Conservation (phyloP, 2,797 vertebrate genomes). For the Sebastes minor region DNA sequence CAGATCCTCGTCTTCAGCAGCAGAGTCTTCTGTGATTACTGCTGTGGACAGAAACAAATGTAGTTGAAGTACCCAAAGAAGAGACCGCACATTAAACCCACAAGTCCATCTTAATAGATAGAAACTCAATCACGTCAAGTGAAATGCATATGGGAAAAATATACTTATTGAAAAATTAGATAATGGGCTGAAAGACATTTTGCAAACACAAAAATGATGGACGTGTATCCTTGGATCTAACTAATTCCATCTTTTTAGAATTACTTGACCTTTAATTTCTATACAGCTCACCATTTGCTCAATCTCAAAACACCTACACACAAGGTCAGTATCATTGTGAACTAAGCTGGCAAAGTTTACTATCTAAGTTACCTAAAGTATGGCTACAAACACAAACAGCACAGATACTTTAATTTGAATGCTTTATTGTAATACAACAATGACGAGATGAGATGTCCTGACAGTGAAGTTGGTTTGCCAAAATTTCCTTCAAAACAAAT, state of each 20-base stretch:
- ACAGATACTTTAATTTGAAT: neutral
- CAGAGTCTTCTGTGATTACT: neutral
- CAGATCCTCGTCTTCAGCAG: neutral
- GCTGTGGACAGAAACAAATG: constrained; percentile 31
- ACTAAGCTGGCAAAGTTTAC: neutral
- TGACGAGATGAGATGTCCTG: neutral
- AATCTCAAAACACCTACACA: neutral
- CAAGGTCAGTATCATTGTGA: neutral
- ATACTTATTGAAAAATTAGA: neutral
- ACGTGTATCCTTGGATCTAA: neutral
- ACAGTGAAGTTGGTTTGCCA: neutral
- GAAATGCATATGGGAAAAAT: neutral
- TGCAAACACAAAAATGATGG: neutral
- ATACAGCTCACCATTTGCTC: neutral
- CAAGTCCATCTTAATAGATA: neutral
- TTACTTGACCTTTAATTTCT: constrained; percentile 6
- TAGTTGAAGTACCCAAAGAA: neutral
- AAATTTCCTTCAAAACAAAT: neutral
- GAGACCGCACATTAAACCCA: neutral
- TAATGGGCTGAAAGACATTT: neutral
- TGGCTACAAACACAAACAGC: neutral
- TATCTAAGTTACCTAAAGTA: neutral
- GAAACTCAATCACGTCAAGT: neutral
- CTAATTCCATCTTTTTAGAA: neutral
- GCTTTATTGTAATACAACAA: neutral